Evolutionary conservation across 1,140 invertebrate genomes (phyloP), one percentile per base, ranked within the genome.

Genomic region (Oreohelix idahoensis): DNA sequence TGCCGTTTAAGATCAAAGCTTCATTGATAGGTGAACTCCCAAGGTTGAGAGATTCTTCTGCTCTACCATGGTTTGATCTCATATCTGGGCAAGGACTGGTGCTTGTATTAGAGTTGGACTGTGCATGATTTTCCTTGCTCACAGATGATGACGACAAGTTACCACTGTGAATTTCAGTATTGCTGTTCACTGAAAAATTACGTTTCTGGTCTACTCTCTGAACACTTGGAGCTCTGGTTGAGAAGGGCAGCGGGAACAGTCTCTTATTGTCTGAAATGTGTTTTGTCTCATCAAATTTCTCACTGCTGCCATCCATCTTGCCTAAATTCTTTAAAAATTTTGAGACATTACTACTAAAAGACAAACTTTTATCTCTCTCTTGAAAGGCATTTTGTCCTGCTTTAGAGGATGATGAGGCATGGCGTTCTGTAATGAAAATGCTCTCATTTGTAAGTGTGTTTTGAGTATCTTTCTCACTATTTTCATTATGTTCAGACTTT

Each of bases 211-310:
- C 42, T 15, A 45, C 42, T 45, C 15, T 45, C 5, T 45, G 5
- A 5, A 45, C 42, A 45, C 42, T 45, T 1, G 71, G n/a, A 39
- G 71, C 1, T 29, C 36, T 32, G 1, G 8, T 20, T 42, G 58
- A n/a, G 0, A 66, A 15, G 2, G 58, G 38, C 20, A 66, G 20
- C 36, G 20, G 49, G 38, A 78, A 78, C 49, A 66, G 77, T 39
- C 58, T 79, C 53, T 79, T 79, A 35, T 23, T 79, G 11, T 79
- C 38, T 63, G 63, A 66, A 29, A 79, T 10, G 0, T 66, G 32
- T 32, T 66, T 58, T 4, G 13, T n/a, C 17, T 69, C 58, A 15
- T 58, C 15, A 58, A 29, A 1, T 35, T 58, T 2, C 20, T 35
- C 58, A 29, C 42, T 45, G 5, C 66, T 0, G 26, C 32, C n/a